Percentiles rank a stretch among this genome's conserved stretches.
phyloP scores from a whole-genome alignment of 2,888 invertebrate species.

The Cylloceria caligata region DNA sequence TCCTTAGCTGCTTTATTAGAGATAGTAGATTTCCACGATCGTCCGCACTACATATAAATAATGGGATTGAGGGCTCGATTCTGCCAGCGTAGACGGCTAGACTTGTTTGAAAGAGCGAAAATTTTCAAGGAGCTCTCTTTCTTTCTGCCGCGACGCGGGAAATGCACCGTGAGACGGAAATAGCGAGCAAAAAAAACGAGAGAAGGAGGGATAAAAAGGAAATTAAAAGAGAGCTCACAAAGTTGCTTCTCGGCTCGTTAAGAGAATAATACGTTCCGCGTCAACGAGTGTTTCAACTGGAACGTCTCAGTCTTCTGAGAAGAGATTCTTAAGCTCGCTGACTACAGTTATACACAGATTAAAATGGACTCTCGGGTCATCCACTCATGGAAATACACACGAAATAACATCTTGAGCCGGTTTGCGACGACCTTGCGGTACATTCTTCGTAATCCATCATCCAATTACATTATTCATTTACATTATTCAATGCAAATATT shows the following conservation, averaged over 20 bases:
- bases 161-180: slow-evolving; percentile 40
- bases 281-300: slow-evolving; percentile 61
- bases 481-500: neutral
- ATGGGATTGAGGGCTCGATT: slow-evolving; percentile 22
- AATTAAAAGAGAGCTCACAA: slow-evolving; percentile 53
- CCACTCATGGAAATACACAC: slow-evolving; percentile 28
- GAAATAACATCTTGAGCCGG: slow-evolving; percentile 55
- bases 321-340: slow-evolving; percentile 43
- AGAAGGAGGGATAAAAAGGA: slow-evolving; percentile 43
- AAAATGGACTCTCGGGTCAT: slow-evolving; percentile 53
- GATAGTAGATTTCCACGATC: slow-evolving; percentile 23
- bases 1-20: slow-evolving; percentile 36
- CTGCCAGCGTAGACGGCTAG: neutral
- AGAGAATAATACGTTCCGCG: slow-evolving; percentile 73
- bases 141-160: slow-evolving; percentile 28
- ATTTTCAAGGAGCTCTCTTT: slow-evolving; percentile 33
- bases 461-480: slow-evolving; percentile 27
- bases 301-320: slow-evolving; percentile 51
- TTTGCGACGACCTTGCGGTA: slow-evolving; percentile 15
- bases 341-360: slow-evolving; percentile 49
- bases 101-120: neutral
- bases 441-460: neutral
- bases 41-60: slow-evolving; percentile 12
- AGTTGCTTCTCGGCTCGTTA: slow-evolving; percentile 73
- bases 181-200: slow-evolving; percentile 21